Evolutionary conservation across 2,797 vertebrate genomes (phyloP).

Genomic region (Podarcis siculus): DNA sequence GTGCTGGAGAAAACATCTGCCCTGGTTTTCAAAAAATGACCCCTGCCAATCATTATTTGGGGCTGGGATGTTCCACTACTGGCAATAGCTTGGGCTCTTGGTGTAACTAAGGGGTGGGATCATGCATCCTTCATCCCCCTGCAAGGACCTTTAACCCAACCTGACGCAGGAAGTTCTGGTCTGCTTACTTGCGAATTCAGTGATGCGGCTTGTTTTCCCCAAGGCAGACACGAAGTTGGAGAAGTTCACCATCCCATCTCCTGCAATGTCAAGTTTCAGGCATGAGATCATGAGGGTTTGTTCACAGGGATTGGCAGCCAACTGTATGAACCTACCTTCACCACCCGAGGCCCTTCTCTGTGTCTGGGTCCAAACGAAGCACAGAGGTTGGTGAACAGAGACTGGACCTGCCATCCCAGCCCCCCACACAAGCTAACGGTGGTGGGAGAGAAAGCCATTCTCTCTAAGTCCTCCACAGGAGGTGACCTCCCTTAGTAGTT

Average conservation of each 20-base stretch:
- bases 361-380: no score
- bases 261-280: conserved; percentile 45
- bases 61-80: neutral
- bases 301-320: neutral
- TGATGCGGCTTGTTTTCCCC: conserved; percentile 10
- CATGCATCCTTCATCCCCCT: neutral
- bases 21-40: neutral
- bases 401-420: no score
- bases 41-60: neutral
- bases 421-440: no score
- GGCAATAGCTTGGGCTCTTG: neutral
- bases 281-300: neutral
- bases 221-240: conserved; percentile 33
- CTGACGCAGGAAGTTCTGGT: neutral
- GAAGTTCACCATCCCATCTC: conserved; percentile 48
- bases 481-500: no score
- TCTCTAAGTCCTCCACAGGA: no score
- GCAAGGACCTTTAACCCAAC: neutral
- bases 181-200: conserved; percentile 43
- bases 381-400: no score
- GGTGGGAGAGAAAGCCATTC: no score
- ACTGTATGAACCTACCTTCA: no score
- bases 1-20: neutral
- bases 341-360: no score
- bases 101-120: neutral